phyloP scores from a whole-genome alignment of 2,797 vertebrate genomes.

The Enteromius treurensis region DNA sequence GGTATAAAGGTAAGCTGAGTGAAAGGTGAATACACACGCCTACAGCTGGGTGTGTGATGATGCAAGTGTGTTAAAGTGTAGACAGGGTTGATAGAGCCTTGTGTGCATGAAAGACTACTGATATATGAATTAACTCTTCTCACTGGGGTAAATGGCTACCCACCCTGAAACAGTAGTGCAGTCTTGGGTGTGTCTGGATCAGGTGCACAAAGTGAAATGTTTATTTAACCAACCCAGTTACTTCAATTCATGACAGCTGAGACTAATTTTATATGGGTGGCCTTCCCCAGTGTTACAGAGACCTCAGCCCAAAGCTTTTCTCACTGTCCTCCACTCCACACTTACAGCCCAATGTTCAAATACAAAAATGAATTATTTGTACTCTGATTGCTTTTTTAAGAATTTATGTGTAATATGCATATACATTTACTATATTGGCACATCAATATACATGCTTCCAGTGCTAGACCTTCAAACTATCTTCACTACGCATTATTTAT shows the following conservation, averaged over 20 bases:
- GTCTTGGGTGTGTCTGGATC: constrained; percentile 15
- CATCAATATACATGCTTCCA: too few relatives aligned
- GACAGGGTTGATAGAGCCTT: constrained; percentile 22
- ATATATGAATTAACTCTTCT: constrained; percentile 23
- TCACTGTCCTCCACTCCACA: not conserved
- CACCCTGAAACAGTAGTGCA: constrained; percentile 9
- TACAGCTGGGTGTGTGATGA: constrained; percentile 33
- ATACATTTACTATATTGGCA: too few relatives aligned
- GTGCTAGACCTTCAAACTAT: not conserved
- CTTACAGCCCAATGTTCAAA: not conserved
- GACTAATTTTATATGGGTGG: not conserved
- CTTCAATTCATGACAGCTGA: not conserved
- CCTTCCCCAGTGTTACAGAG: not conserved
- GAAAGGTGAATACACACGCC: constrained; percentile 42
- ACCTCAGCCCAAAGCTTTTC: not conserved
- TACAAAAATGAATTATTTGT: not conserved
- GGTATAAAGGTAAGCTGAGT: constrained; percentile 48
- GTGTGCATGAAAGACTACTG: constrained; percentile 17
- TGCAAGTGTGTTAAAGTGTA: constrained; percentile 49
- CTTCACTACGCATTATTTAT: not conserved
- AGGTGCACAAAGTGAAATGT: constrained; percentile 26
- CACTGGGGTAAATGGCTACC: constrained; percentile 13
- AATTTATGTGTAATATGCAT: not conserved
- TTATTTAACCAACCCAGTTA: constrained; percentile 18
- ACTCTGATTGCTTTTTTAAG: not conserved